Base-by-base conservation (phyloP, 2,113 vertebrate species). In the Xiphophorus maculatus region DNA sequence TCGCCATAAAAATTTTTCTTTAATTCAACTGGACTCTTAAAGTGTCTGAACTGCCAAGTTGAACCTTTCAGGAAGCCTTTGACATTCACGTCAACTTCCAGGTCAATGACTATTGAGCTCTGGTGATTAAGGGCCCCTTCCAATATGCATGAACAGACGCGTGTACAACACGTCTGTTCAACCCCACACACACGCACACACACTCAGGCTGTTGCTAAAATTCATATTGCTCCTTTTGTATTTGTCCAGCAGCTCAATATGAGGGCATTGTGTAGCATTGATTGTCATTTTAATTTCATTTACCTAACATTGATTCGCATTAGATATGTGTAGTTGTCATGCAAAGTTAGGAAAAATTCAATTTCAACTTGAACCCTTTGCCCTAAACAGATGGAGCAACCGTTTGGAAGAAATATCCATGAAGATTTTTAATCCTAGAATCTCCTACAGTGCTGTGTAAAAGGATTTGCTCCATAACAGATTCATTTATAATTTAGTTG, bases 261-360 rank as follows among this genome's bases (percentile, higher is more conserved):
- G 81, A 87, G 74, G 58, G 71, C 86, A 87, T 93, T 93, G 89
- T 91, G 73, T 88, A 58, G 83, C 90, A 92, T 91, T 84, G 90
- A 92, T 93, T 92, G 91, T 91, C 81, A 84, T 92, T 92, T 88
- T 92, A 91, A 93, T 91, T 90, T 90, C 69, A 91, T 91, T 91
- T 91, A 80, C 78, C 88, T 76, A 85, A 80, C 87, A 90, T 91
- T 93, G 91, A 93, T 91, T 92, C 83, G 33, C 86, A 88, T 90
- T 87, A 89, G 87, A 92, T 92, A 85, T 90, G 89, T 92, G 86
- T 79, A 77, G 71, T 91, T 92, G 93, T 91, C 87, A 91, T 92
- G 91, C 90, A 90, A 85, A 91, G 80, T 89, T 89, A 81, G 86
- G 69, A 74, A 76, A 89, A 89, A 92, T 91, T 84, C 69, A 87